Base-by-base conservation (phyloP, 2,888 invertebrate species). In the Mesorhabditis sp. region DNA sequence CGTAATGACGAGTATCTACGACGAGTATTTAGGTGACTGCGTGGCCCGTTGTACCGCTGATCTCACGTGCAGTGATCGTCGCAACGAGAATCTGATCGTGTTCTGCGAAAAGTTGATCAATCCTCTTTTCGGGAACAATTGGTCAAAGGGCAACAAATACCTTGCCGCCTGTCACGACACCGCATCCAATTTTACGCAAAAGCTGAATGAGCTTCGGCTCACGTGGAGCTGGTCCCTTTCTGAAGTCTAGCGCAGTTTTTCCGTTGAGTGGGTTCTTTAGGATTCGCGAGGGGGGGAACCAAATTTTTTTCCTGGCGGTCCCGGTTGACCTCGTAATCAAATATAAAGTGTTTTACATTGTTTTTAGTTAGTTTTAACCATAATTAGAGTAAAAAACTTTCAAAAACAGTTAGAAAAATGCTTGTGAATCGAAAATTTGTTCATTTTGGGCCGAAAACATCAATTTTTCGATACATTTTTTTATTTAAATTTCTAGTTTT, bases 21-120 rank as follows among this genome's bases (percentile, higher is more conserved):
- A 61, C 7, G 5, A 67, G n/a, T 50, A 62, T 76, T 74, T 70
- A 81, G 58, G 83, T 62, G 85, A 85, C 68, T 75, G 78, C 64
- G 67, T 74, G 5, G 74, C 72, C 6, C 72, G 80, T 50, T 77
- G 83, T 69, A 76, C 72, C 7, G 68, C 76, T 28, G 76, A 78
- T 28, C 74, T 82, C 66, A 78, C 73, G 44, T 86, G 86, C 72
- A 74, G 79, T 15, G 70, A 70, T n/a, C 72, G 86, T 43, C 69
- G 69, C 10, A 85, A 86, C 68, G 83, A 82, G 66, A 86, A 86
- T 70, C 71, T 86, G 28, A 85, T 86, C 73, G 86, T 86, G 10
- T 86, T 86, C 75, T 86, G 86, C 70, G 74, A 80, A 45, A 86
- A 86, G 71, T 73, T 86, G 67, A 80, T 86, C 61, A 76, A 75